Evolutionary conservation across 2,797 vertebrate genomes (phyloP).

Genomic region (Phrynocephalus vlangalii): DNA sequence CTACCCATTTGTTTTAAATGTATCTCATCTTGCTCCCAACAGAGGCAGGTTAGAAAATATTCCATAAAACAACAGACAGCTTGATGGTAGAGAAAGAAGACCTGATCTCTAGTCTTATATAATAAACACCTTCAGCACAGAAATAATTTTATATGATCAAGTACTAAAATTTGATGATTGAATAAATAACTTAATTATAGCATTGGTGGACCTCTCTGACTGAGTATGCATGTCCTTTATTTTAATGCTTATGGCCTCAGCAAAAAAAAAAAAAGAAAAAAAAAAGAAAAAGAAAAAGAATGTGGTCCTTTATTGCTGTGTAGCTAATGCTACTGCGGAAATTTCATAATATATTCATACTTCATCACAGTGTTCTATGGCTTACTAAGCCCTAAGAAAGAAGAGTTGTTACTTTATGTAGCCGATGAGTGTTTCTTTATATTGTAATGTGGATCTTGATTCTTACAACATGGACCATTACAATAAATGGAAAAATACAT

Average conservation of each 20-base stretch:
- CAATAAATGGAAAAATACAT: background rate
- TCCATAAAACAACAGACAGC: no score
- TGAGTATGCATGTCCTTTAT: background rate
- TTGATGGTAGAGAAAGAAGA: background rate
- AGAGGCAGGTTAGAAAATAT: no score
- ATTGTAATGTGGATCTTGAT: background rate
- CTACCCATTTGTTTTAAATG: no score
- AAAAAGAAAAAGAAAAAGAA: background rate
- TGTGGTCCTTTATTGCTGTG: background rate
- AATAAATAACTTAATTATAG: background rate
- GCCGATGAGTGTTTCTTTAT: background rate
- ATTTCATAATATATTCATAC: background rate
- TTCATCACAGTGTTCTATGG: background rate
- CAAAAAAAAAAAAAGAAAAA: background rate
- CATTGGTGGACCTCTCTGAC: background rate
- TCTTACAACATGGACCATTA: background rate
- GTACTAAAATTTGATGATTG: background rate
- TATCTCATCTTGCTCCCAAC: no score
- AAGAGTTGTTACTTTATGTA: background rate
- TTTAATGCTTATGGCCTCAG: background rate
- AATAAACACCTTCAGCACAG: background rate
- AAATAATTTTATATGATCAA: background rate
- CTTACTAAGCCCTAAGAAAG: background rate
- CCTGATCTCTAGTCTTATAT: background rate
- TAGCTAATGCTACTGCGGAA: background rate